Base-by-base conservation (phyloP, 1,140 invertebrate species). In the Drosophila funebris region DNA sequence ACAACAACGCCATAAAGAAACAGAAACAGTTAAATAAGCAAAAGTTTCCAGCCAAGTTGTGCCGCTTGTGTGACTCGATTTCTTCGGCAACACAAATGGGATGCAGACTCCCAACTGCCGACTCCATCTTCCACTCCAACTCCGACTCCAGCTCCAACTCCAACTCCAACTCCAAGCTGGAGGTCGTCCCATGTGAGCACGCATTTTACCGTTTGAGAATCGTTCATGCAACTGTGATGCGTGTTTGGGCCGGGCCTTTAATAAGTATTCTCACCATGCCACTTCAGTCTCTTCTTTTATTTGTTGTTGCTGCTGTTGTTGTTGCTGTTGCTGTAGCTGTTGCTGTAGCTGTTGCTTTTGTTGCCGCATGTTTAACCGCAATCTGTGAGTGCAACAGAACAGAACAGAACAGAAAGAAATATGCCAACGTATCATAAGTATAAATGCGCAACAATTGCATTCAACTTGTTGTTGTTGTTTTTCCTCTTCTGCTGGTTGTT, bases 21-120 rank as follows among this genome's bases (percentile, higher is more conserved):
- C 52, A 56, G 61, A 64, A 75, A 80, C 74, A 78, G 78, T 83
- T 75, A 83, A 82, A 82, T 79, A 80, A 83, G 78, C 78, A 80
- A 83, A 83, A 83, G 78, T 83, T 74, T 70, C 52, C 63, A 76
- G 39, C 20, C 39, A 43, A 48, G 20, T 48, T 69, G 52, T 70
- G 33, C 69, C 41, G 60, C 43, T 58, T 58, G 60, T 75, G 61
- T 63, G 76, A 64, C 73, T 63, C 48, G 54, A 67, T 75, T 75
- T 71, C 61, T 67, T 58, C 22, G 43, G 29, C 31, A 44, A 61
- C 66, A n/a, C 44, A 39, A 13, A 46, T 54, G 29, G 31, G 46
- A 50, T 56, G 52, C 53, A 18, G 54, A 46, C 48, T 6, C 14
- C 8, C 48, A 54, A 18, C 64, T 24, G 24, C 43, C 16, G 41